A percentile compares a stretch with the other conserved stretches of the same genome.
These are phyloP conservation scores for Lycodopsis pacificus DNA, from an alignment of 2,797 vertebrate species.

Conservation along the genomic window DNA sequence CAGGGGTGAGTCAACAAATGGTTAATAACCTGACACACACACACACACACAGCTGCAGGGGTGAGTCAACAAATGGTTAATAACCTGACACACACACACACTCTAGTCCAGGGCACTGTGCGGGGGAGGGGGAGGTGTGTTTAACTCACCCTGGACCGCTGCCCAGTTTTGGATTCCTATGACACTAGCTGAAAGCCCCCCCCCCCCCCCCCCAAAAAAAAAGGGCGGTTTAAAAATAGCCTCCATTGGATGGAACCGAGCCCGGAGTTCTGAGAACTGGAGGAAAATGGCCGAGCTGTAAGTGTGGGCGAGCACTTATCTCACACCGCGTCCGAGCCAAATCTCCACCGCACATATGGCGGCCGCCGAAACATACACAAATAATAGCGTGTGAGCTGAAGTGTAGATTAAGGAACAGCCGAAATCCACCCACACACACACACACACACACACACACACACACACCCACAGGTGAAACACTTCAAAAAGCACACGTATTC, in stretches of 20 bases:
- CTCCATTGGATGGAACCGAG: slow-evolving; percentile 69
- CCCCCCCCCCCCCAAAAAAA: slow-evolving; percentile 1
- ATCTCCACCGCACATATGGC: slow-evolving; percentile 68
- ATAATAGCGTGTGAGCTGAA: slow-evolving; percentile 39
- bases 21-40: slow-evolving; percentile 65
- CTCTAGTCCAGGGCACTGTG: slow-evolving; percentile 42
- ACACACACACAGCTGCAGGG: slow-evolving; percentile 56
- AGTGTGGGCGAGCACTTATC: slow-evolving; percentile 73
- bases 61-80: slow-evolving; percentile 80
- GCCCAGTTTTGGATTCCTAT: slow-evolving; percentile 76
- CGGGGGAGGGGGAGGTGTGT: slow-evolving; percentile 52
- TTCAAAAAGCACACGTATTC: slow-evolving; percentile 3
- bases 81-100: slow-evolving; percentile 59
- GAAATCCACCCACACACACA: not conserved
- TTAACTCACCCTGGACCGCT: slow-evolving; percentile 73
- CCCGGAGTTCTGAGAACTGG: slow-evolving; percentile 77
- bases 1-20: slow-evolving; percentile 76
- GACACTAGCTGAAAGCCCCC: slow-evolving; percentile 69
- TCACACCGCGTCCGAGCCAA: slow-evolving; percentile 61
- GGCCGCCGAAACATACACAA: slow-evolving; percentile 59
- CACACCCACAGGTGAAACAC: slow-evolving; percentile 26
- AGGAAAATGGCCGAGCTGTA: slow-evolving; percentile 59
- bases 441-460: slow-evolving; percentile 20
- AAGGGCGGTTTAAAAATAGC: slow-evolving; percentile 83
- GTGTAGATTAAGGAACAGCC: slow-evolving; percentile 5